Evolutionary conservation across 30 jellyfish, hydroid and myxozoan genomes (phyloP), one percentile per base, ranked within the genome.

Genomic region (Turritopsis dohrnii): DNA sequence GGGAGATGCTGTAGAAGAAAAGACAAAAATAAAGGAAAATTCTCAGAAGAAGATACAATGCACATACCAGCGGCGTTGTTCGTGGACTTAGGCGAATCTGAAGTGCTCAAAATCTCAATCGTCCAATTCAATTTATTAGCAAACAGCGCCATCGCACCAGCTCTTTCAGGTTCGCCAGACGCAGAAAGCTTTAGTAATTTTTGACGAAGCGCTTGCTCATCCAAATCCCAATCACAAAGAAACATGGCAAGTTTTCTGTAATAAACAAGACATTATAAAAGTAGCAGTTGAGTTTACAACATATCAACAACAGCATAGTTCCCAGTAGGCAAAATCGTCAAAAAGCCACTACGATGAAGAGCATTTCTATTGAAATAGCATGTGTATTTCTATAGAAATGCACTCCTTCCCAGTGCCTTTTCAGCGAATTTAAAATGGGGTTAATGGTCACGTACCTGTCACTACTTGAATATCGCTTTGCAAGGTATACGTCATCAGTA

Each of bases 191-290:
- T 84, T 18, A 85, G 22, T 9, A 93, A 65, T 53, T 75, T 95
- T 30, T 87, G 96, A 23, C 28, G 53, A 17, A 86, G 71, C 9
- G 92, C 52, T 29, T 80, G 83, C 5, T 89, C 96, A 20, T 71
- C 79, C 54, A 87, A 74, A 65, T 93, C 98, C 98, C 98, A 93
- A 28, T 90, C 96, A 72, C 98, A 93, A 18, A 93, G 96, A 85
- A 81, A 91, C 85, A 93, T 85, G 0, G 98, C 96, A 28, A 88
- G 74, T 52, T 86, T 93, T 71, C 98, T 93, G 53, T 16, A 41
- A 41, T 41, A 41, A 41, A 82, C 85, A 23, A 23, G 71, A 41
- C 60, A 3, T 13, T 41, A 41, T 41, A 41, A 41, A 5, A 41
- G n/a, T n/a, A n/a, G n/a, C n/a, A n/a, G n/a, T n/a, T n/a, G n/a